Evolutionary conservation across 2,797 vertebrate genomes (phyloP).

Genomic region (Columba guinea): DNA sequence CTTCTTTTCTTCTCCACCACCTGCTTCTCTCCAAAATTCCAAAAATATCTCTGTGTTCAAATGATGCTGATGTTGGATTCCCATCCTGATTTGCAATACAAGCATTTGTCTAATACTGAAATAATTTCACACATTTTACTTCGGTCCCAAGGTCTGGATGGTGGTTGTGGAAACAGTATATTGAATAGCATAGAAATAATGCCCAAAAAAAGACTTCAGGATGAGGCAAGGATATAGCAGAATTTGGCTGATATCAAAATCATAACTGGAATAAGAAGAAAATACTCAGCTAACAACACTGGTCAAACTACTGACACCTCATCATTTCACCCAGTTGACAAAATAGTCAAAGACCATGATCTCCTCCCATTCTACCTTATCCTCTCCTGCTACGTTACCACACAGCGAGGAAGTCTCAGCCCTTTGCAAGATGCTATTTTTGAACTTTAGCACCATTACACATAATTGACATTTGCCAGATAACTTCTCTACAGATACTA

Average conservation of each 20-base stretch:
- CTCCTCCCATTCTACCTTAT: not conserved
- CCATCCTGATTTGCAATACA: not conserved
- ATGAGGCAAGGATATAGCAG: not conserved
- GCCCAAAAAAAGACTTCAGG: not conserved
- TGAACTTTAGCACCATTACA: not conserved
- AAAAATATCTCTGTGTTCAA: not conserved
- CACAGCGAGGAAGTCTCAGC: accelerated
- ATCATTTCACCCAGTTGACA: not conserved
- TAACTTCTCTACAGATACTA: not conserved
- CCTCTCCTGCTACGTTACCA: not conserved
- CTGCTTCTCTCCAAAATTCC: not conserved
- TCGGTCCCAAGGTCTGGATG: not conserved
- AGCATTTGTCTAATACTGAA: not conserved
- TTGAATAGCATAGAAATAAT: not conserved
- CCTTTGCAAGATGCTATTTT: not conserved
- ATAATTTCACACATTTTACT: not conserved
- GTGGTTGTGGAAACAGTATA: not conserved
- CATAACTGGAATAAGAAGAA: not conserved
- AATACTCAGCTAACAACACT: not conserved
- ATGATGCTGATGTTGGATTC: not conserved
- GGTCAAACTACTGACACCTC: not conserved
- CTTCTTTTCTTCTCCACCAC: not conserved
- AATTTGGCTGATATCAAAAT: not conserved
- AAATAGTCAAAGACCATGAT: not conserved
- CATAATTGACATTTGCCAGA: not conserved